Conservation (phyloP, 1,140 invertebrate genomes). For the Cotesia typhae region DNA sequence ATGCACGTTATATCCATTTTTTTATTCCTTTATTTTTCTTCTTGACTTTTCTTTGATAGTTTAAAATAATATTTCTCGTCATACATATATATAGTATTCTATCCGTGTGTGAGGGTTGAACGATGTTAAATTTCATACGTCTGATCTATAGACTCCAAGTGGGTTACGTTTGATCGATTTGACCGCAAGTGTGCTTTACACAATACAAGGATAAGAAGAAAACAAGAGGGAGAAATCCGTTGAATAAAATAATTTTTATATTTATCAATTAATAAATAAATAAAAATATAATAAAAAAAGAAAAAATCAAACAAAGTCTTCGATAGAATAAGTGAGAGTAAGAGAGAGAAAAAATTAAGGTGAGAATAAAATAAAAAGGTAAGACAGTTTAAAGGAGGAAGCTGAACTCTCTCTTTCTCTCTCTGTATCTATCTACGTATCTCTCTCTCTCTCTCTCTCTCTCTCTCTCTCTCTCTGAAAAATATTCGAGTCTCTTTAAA, state of each 20-base stretch:
- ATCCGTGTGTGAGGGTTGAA: too few relatives aligned
- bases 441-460: background rate
- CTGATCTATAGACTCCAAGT: constrained; percentile 31
- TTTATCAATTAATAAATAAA: background rate
- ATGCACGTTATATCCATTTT: background rate
- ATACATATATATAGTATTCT: too few relatives aligned
- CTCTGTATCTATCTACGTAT: background rate
- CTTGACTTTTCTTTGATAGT: constrained; percentile 26
- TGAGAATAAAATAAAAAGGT: background rate
- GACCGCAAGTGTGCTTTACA: constrained; percentile 9
- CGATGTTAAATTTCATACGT: background rate
- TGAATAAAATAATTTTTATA: constrained; percentile 14
- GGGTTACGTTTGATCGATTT: constrained; percentile 35
- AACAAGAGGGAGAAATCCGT: background rate
- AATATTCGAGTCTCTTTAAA: constrained; percentile 20
- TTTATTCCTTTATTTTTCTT: constrained; percentile 25
- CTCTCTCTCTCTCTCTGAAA: background rate
- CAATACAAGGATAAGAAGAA: constrained; percentile 6
- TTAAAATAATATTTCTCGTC: constrained; percentile 5
- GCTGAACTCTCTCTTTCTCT: constrained; percentile 3
- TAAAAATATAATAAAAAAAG: background rate
- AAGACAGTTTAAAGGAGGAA: constrained; percentile 11
- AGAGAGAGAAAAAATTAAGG: constrained; percentile 1
- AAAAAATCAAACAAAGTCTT: background rate
- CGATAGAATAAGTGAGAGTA: background rate